Conservation (phyloP, 2,888 invertebrate genomes). For the Dendrolimus pini region DNA sequence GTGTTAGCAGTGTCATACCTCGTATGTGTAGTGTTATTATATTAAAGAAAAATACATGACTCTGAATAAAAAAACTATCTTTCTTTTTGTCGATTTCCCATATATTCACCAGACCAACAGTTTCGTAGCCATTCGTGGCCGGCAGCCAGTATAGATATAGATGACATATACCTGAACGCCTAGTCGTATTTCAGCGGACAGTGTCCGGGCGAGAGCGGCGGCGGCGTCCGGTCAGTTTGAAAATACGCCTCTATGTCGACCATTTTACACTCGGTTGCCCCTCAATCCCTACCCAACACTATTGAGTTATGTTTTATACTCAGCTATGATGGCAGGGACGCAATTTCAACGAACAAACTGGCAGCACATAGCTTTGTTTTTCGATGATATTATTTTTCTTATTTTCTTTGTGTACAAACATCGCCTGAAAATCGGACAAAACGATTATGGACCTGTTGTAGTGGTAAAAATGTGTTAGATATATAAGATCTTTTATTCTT, state of each 20-base stretch:
- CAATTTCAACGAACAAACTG: slow-evolving; percentile 27
- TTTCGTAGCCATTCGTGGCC: not conserved
- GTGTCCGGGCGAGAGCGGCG: slow-evolving; percentile 17
- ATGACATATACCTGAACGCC: not conserved
- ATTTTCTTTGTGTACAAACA: not conserved
- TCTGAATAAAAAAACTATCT: too few relatives aligned
- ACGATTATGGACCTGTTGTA: too few relatives aligned
- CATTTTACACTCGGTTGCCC: slow-evolving; percentile 64
- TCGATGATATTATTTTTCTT: slow-evolving; percentile 10
- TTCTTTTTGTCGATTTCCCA: too few relatives aligned
- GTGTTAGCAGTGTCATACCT: too few relatives aligned
- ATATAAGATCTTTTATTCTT: too few relatives aligned
- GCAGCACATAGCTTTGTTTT: slow-evolving; percentile 23
- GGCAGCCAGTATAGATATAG: slow-evolving; percentile 2
- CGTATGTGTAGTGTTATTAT: too few relatives aligned
- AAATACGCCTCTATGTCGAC: slow-evolving; percentile 60
- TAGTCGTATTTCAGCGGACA: slow-evolving; percentile 44
- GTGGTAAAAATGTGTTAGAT: too few relatives aligned
- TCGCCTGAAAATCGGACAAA: not conserved
- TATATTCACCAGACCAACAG: not conserved
- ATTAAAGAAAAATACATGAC: too few relatives aligned
- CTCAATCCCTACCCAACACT: slow-evolving; percentile 51
- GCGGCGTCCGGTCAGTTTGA: slow-evolving; percentile 58
- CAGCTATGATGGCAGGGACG: slow-evolving; percentile 31
- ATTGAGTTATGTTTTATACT: slow-evolving; percentile 66